These are phyloP conservation scores for Pyrocoelia pectoralis DNA, from an alignment of 2,888 invertebrate genomes.

Conservation along the genomic window DNA sequence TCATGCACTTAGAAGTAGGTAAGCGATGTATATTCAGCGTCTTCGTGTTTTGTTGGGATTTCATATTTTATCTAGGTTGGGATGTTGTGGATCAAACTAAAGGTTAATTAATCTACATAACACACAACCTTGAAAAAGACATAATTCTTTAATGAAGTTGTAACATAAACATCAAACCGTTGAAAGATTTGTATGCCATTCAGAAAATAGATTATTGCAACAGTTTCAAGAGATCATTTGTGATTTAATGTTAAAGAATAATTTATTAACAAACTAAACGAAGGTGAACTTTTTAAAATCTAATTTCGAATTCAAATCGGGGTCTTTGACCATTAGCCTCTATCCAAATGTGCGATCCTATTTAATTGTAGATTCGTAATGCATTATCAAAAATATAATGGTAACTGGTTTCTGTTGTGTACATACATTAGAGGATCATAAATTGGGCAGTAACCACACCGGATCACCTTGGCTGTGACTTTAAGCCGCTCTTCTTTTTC, in stretches of 20 bases:
- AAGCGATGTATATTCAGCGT: too few species aligned
- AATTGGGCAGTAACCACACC: slow-evolving; percentile 42
- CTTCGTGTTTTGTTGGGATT: too few species aligned
- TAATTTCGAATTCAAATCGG: not conserved
- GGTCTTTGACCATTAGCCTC: slow-evolving; percentile 7
- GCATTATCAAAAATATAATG: slow-evolving; percentile 33
- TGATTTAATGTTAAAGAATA: not conserved
- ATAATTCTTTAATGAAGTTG: too few species aligned
- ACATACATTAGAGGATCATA: slow-evolving; percentile 41
- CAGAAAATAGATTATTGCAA: too few species aligned
- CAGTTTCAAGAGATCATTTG: too few species aligned
- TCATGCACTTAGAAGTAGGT: too few species aligned
- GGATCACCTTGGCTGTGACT: slow-evolving; percentile 42
- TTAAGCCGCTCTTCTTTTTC: slow-evolving; percentile 31
- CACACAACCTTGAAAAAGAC: too few species aligned
- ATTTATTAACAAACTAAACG: not conserved
- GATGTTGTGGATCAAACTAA: too few species aligned
- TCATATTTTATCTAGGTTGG: too few species aligned
- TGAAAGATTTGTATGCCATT: too few species aligned
- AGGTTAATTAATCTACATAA: too few species aligned
- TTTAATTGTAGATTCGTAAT: slow-evolving; percentile 18
- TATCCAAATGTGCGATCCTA: slow-evolving; percentile 6
- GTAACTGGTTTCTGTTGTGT: slow-evolving; percentile 29
- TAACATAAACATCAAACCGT: too few species aligned
- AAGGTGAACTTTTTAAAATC: not conserved